Evolutionary conservation across 1,140 invertebrate genomes (phyloP), one percentile per base, ranked within the genome.

Genomic region (Caerostris extrusa): DNA sequence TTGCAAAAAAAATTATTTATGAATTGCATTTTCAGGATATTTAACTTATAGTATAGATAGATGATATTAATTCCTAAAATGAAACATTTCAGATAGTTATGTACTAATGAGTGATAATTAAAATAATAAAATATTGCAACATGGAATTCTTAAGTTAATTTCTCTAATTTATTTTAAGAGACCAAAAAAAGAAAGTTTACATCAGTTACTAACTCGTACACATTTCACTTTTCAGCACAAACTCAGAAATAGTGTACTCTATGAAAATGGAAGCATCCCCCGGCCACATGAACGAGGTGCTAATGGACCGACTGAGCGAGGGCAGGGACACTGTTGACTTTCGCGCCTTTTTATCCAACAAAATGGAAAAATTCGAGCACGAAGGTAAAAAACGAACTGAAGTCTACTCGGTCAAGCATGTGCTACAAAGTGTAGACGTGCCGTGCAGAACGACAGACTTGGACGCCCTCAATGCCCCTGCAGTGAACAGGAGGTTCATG

Each of bases 371-470:
- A n/a, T 67, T 92, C 8, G 81, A 86, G 8, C 58, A 67, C 6
- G 81, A 85, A n/a, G 57, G 85, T 10, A 67, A 64, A 58, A 93
- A 87, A 86, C 58, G 85, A 57, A 93, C 92, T n/a, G 92, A 93
- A 89, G 17, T 93, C 12, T 60, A 61, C 19, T 81, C 92, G 12
- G 86, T 93, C n/a, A 93, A 89, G 57, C 92, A 93, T n/a, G 86
- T 93, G 17, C 17, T 92, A 12, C 92, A 93, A 81, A 93, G 87
- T 81, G 57, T 89, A 5, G 92, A 93, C 19, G 5, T 87, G 8
- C 82, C 82, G 14, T 67, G 82, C 19, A 34, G 69, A 61, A 61
- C 8, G 12, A 53, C 34, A 6, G 92, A 93, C 69, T 81, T 56
- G 7, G 82, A 93, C 3, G 7, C 56, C 58, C 55, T 93, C 2